These are phyloP conservation scores for Oncorhynchus keta DNA, from an alignment of 2,113 vertebrate species.

Conservation along the genomic window DNA sequence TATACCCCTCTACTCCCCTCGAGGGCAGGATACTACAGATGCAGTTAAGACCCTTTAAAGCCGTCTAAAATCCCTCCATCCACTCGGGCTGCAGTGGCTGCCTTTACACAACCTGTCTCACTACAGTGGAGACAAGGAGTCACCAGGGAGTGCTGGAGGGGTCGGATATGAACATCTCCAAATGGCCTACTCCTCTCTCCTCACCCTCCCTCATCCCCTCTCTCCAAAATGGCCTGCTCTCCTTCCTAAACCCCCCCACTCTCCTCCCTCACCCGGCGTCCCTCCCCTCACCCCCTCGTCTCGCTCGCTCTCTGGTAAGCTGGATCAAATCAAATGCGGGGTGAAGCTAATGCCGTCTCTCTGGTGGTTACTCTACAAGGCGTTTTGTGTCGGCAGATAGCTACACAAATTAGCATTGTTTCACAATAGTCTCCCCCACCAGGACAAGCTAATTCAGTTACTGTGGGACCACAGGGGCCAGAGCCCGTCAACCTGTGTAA, in stretches of 20 bases:
- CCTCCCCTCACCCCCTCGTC: neutral
- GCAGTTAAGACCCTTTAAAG: conserved; percentile 33
- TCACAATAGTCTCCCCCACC: neutral
- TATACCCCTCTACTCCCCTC: conserved; percentile 1
- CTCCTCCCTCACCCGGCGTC: neutral
- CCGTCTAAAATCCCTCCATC: conserved; percentile 33
- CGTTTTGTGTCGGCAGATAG: neutral
- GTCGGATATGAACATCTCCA: neutral
- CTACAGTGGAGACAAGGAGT: neutral
- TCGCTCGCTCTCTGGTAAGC: neutral
- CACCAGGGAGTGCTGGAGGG: neutral
- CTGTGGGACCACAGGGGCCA: neutral
- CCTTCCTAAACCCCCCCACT: too few relatives aligned
- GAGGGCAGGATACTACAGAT: conserved; percentile 36
- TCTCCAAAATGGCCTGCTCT: too few relatives aligned
- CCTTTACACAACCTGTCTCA: neutral
- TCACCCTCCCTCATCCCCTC: neutral
- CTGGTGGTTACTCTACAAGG: neutral
- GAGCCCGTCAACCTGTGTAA: neutral
- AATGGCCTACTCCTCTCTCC: neutral
- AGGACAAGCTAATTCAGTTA: neutral
- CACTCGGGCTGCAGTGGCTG: neutral
- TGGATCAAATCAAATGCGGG: neutral
- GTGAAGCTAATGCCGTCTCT: neutral
- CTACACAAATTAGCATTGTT: neutral